Conservation (phyloP, 2,797 vertebrate species). For the Cossypha polioptera region DNA sequence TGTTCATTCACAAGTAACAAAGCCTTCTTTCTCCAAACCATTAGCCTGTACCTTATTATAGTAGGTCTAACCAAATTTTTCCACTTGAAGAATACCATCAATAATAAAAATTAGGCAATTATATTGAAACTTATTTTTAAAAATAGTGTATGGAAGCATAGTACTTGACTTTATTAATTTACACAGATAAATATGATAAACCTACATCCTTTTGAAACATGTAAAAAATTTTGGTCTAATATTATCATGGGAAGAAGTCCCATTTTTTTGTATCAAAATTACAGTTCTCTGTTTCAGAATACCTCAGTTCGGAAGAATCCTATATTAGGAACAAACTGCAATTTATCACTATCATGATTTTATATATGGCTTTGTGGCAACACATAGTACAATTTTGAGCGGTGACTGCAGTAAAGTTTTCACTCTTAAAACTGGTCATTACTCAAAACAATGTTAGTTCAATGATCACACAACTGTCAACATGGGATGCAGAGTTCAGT, state of each 20-base stretch:
- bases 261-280: neutral
- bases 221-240: neutral
- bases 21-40: conserved; percentile 13
- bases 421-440: neutral
- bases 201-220: neutral
- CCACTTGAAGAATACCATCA: neutral
- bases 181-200: neutral
- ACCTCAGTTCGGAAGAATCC: neutral
- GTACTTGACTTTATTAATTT: neutral
- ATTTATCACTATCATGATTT: neutral
- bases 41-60: neutral
- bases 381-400: neutral
- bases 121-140: neutral
- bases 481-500: neutral
- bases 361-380: neutral
- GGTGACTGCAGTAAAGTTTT: neutral
- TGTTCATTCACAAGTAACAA: conserved; percentile 33
- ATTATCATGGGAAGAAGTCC: neutral
- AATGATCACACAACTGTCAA: neutral
- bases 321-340: neutral
- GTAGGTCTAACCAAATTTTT: neutral
- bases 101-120: neutral
- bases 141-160: neutral
- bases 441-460: neutral
- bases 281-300: neutral